Base-by-base conservation (phyloP, 2,797 vertebrate genomes). In the Chiloscyllium punctatum region DNA sequence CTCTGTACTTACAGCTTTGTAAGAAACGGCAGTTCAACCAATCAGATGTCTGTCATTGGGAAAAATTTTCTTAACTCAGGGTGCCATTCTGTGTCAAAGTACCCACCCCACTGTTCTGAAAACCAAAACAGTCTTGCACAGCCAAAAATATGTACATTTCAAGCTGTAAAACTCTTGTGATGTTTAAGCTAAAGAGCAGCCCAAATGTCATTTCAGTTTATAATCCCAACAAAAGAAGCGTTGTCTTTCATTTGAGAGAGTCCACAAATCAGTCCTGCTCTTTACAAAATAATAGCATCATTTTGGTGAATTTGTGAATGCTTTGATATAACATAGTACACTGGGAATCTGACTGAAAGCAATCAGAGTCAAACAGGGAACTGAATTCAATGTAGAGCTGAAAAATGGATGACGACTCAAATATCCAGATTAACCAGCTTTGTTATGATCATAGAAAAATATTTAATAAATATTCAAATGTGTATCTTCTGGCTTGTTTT, bases 231-330 rank as follows among this genome's bases (percentile, higher is more conserved):
- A 62, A 62, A 62, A 11, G 57, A 62, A 62, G 7, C 8, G 57
- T 9, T 62, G 57, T 11, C 57, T 13, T 62, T 62, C 57, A 62
- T 62, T 66, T 23, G 18, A 84, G 82, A 66, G 27, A 90, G 30
- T 66, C 57, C 62, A n/a, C 15, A 30, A 33, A 66, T 66, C 88
- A n/a, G 27, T 90, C 8, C 30, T 90, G 53, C 3, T 91, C 4
- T 66, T 91, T 33, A 66, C 66, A 2, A n/a, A 33, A 33, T 62
- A 66, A 91, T 66, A 84, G 21, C 48, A 48, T 42, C 3, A 18
- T 84, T 84, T 84, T 84, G 82, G 37, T 48, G 82, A 62, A 53
- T 66, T 91, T 91, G 5, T 57, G 88, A 91, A 91, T 62, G n/a
- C 30, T 91, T 91, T 62, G 30, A 5, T 33, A 66, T 30, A 66